Conservation (phyloP, 1,140 invertebrate genomes). For the Drosophila setifemur region DNA sequence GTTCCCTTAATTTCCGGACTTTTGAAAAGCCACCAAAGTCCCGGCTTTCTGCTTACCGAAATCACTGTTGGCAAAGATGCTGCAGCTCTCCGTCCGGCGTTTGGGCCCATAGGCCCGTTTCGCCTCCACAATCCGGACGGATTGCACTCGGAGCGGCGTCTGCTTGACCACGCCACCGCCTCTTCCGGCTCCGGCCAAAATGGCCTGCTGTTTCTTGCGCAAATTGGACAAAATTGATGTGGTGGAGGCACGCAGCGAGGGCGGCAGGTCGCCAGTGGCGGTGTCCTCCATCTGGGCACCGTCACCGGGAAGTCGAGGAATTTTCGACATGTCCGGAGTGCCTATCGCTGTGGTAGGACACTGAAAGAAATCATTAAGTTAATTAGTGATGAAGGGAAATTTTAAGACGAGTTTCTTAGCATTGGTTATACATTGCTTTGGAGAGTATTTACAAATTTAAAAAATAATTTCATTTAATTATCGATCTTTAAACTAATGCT, state of each 20-base stretch:
- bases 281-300: conserved; percentile 82
- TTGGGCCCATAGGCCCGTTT: conserved; percentile 70
- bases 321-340: conserved; percentile 79
- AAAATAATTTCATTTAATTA: no score
- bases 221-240: conserved; percentile 75
- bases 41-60: conserved; percentile 60
- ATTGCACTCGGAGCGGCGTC: conserved; percentile 74
- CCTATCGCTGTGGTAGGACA: conserved; percentile 10
- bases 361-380: neutral
- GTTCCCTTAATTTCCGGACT: conserved; percentile 4
- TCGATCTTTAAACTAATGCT: no score
- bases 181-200: conserved; percentile 29
- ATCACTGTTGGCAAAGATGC: conserved; percentile 78
- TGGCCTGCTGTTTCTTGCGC: conserved; percentile 63
- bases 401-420: no score
- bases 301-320: conserved; percentile 83
- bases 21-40: neutral
- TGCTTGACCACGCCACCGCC: conserved; percentile 51
- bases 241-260: conserved; percentile 68
- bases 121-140: conserved; percentile 76
- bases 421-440: no score
- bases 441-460: no score
- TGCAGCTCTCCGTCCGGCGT: conserved; percentile 77
- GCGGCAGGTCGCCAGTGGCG: conserved; percentile 46
- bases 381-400: neutral